A percentile compares a stretch with the other conserved stretches of the same genome.
Conservation (phyloP, 2,113 vertebrate species). For the Candoia aspera region DNA sequence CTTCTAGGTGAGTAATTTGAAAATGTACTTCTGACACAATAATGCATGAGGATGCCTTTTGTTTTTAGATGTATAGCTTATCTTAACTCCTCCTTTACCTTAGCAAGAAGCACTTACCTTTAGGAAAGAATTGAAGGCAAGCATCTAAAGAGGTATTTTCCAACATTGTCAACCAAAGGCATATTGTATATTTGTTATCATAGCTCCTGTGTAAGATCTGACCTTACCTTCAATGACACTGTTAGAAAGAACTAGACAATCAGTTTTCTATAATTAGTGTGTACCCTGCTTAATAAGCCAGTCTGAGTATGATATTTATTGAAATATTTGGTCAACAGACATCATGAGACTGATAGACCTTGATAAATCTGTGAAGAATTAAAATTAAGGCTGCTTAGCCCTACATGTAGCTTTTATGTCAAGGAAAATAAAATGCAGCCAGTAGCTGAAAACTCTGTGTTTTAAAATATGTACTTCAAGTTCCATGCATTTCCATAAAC, state of each 20-base stretch:
- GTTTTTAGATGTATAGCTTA: not conserved
- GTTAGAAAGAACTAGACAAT: constrained; percentile 79
- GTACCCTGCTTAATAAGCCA: constrained; percentile 72
- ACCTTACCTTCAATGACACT: constrained; percentile 78
- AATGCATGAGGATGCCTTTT: not conserved
- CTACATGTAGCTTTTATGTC: constrained; percentile 10
- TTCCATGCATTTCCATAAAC: not conserved
- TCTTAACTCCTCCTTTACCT: not conserved
- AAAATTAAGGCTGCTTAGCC: constrained; percentile 50
- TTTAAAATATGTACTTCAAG: not conserved
- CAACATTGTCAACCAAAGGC: constrained; percentile 64
- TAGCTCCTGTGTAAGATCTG: constrained; percentile 80
- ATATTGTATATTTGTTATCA: constrained; percentile 75
- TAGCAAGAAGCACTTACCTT: constrained; percentile 28
- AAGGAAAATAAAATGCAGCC: not conserved
- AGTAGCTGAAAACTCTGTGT: not conserved
- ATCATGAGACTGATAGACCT: constrained; percentile 66
- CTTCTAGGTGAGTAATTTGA: not conserved
- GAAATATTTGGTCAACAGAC: constrained; percentile 70
- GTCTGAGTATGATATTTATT: constrained; percentile 75
- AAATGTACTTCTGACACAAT: not conserved
- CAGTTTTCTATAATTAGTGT: constrained; percentile 82
- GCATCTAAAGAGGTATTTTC: constrained; percentile 43
- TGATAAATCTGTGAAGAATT: constrained; percentile 56
- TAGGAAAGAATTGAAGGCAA: constrained; percentile 54